Evolutionary conservation across 2,113 vertebrate genomes (phyloP).

Genomic region (Rana temporaria): DNA sequence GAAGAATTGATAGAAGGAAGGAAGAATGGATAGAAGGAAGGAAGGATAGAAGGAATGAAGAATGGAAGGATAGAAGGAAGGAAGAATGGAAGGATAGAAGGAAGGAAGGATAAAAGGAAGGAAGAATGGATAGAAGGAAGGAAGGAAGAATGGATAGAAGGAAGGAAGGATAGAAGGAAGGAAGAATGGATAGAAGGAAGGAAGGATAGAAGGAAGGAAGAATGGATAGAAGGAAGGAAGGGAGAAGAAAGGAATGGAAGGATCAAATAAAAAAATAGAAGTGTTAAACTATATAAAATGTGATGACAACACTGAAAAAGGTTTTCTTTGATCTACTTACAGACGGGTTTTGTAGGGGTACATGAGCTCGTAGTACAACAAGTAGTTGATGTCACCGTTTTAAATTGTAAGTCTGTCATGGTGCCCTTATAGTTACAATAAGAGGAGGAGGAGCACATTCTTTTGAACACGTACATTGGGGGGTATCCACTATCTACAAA

Average conservation of each 20-base stretch:
- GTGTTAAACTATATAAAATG: too few relatives aligned
- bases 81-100: not conserved
- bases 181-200: too few relatives aligned
- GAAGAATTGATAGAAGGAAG: too few relatives aligned
- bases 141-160: not conserved
- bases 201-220: too few relatives aligned
- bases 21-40: not conserved
- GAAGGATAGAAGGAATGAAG: not conserved
- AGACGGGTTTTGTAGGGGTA: not conserved
- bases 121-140: not conserved
- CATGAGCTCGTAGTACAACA: not conserved
- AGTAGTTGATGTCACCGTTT: not conserved
- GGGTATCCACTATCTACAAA: not conserved
- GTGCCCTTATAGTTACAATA: not conserved
- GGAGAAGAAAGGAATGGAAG: too few relatives aligned
- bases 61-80: too few relatives aligned
- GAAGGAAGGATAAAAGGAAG: not conserved
- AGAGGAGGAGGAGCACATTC: not conserved
- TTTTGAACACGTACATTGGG: not conserved
- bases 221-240: too few relatives aligned
- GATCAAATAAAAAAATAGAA: too few relatives aligned
- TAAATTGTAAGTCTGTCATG: slow-evolving; percentile 8
- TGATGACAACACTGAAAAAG: too few relatives aligned
- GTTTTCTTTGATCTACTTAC: not conserved
- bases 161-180: too few relatives aligned